Evolutionary conservation across 2,888 invertebrate species (phyloP), one percentile per base, ranked within the genome.

Genomic region (Anodontia alba): DNA sequence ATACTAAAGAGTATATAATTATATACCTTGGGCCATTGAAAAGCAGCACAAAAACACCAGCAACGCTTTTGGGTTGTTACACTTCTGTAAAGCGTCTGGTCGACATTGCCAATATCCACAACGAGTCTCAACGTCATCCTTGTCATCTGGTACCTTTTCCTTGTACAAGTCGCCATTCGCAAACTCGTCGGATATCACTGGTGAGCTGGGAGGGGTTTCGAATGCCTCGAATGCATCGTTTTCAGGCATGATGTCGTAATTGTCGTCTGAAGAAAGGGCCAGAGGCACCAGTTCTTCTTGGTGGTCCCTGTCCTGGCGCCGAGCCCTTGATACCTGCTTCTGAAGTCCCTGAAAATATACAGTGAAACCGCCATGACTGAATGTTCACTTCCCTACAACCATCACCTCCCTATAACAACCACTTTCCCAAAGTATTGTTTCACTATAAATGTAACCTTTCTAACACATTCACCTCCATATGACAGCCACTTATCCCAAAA

Each of bases 1-100:
- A n/a, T n/a, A n/a, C n/a, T n/a, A n/a, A n/a, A n/a, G n/a, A n/a
- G n/a, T n/a, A n/a, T n/a, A n/a, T n/a, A n/a, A n/a, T n/a, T n/a
- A n/a, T n/a, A n/a, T 83, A 92, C 93, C 92, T 87, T 92, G 89
- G 15, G 90, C 86, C 80, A 92, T 85, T 17, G 90, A 87, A 71
- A 91, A 92, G 51, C 81, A 82, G 23, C 90, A 89, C 31, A 93
- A 78, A 66, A 92, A 91, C 69, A 90, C 80, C n/a, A 92, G 82
- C 17, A 92, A 75, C 36, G 83, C 86, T 75, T 89, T 91, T 0
- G 92, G 91, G 38, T 91, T 91, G 83, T 92, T 92, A 80, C 89
- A 88, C 29, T 78, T 73, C 79, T 90, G 91, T 43, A 92, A 81
- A 46, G 86, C 83, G 66, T 87, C 76, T 20, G 92, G 91, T 26